Conservation (phyloP, 1,140 invertebrate species). For the Archivesica marissinica region DNA sequence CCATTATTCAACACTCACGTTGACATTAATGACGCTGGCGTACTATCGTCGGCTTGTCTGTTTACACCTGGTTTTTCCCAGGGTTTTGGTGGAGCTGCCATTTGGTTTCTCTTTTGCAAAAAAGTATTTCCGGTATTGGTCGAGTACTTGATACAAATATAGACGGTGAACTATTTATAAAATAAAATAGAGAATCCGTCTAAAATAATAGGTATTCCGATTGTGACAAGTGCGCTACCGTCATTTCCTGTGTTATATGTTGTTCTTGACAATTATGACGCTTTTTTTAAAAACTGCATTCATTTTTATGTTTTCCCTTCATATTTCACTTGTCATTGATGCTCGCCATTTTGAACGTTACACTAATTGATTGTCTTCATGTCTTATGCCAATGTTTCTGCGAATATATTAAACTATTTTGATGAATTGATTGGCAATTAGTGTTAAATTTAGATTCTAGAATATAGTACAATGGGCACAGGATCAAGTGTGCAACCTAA, state of each 20-base stretch:
- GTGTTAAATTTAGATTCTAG: too few relatives aligned
- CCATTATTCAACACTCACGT: constrained; percentile 63
- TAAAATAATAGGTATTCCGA: constrained; percentile 8
- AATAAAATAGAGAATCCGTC: neutral
- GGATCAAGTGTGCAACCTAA: constrained; percentile 44
- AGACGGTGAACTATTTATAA: too few relatives aligned
- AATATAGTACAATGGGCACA: constrained; percentile 30
- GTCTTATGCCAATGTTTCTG: too few relatives aligned
- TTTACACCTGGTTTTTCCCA: constrained; percentile 81
- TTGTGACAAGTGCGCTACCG: neutral
- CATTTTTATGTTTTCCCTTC: too few relatives aligned
- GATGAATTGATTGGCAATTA: too few relatives aligned
- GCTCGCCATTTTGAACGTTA: too few relatives aligned
- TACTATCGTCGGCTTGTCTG: constrained; percentile 69
- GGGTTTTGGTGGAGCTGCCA: constrained; percentile 81
- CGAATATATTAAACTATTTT: too few relatives aligned
- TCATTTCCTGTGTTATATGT: constrained; percentile 42
- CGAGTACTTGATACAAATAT: too few relatives aligned
- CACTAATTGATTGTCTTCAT: too few relatives aligned
- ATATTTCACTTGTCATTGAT: too few relatives aligned
- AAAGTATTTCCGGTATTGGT: too few relatives aligned
- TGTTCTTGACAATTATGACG: constrained; percentile 60
- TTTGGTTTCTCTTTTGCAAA: too few relatives aligned
- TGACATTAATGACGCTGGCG: constrained; percentile 75
- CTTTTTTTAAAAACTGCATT: constrained; percentile 3